phyloP scores from a whole-genome alignment of 1,140 invertebrate genomes.

The Eriosoma lanigerum region DNA sequence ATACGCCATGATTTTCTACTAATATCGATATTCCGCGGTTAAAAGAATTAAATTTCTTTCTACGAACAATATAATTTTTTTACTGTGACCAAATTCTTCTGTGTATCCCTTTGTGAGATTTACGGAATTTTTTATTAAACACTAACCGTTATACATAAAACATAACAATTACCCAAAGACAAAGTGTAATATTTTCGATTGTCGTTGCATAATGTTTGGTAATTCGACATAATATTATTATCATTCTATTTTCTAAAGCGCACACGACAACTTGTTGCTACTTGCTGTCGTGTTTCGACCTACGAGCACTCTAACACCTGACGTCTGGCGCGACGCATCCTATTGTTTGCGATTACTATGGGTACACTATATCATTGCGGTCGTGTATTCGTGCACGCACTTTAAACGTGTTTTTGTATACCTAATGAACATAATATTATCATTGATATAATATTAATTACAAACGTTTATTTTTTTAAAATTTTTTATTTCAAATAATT shows the following conservation, averaged over 20 bases:
- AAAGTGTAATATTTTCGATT: not conserved
- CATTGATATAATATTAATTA: not conserved
- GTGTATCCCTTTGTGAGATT: too few relatives aligned
- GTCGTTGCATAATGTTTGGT: too few relatives aligned
- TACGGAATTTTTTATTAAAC: too few relatives aligned
- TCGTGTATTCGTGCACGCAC: not conserved
- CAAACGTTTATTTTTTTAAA: too few relatives aligned
- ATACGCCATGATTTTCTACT: too few relatives aligned
- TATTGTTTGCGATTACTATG: not conserved
- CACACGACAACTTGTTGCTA: constrained; percentile 15
- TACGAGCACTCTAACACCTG: constrained; percentile 5
- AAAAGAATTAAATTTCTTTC: too few relatives aligned
- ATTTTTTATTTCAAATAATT: too few relatives aligned
- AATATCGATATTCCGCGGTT: too few relatives aligned
- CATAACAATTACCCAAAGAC: too few relatives aligned
- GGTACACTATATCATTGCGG: not conserved
- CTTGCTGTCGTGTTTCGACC: not conserved
- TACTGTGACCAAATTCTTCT: too few relatives aligned
- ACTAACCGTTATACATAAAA: too few relatives aligned
- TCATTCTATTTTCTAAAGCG: not conserved
- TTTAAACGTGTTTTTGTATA: not conserved
- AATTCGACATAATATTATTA: not conserved
- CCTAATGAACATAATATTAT: not conserved
- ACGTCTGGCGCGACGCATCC: constrained; percentile 24
- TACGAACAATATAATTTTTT: too few relatives aligned